Conservation (phyloP, 1,140 invertebrate genomes). For the Caligus rogercresseyi region DNA sequence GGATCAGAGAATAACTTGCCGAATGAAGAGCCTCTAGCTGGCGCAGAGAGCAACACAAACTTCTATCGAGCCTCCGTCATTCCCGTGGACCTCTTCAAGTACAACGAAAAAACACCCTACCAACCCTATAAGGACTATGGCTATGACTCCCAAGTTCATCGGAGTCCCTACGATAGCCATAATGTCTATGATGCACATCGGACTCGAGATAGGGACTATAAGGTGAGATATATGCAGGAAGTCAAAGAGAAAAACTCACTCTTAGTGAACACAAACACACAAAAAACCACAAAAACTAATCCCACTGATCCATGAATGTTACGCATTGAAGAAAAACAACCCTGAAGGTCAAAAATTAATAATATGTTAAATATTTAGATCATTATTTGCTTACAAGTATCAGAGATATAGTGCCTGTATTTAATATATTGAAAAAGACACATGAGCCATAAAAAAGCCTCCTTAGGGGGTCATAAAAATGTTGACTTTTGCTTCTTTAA, state of each 20-base stretch:
- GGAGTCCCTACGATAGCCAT: conserved; percentile 13
- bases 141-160: neutral
- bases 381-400: too few species aligned
- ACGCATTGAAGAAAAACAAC: too few species aligned
- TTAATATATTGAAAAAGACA: too few species aligned
- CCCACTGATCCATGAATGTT: neutral
- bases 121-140: neutral
- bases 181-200: conserved; percentile 13
- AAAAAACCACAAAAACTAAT: neutral
- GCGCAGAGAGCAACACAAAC: neutral
- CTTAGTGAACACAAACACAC: neutral
- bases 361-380: neutral
- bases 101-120: neutral
- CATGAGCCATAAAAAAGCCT: too few species aligned
- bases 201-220: conserved; percentile 1
- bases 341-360: neutral
- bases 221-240: neutral
- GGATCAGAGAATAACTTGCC: too few species aligned
- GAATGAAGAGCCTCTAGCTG: too few species aligned
- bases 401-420: too few species aligned
- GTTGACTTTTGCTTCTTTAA: too few species aligned
- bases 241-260: neutral
- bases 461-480: too few species aligned
- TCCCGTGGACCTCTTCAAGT: neutral
- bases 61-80: neutral